These are phyloP conservation scores for Meriones psammophilus DNA, from an alignment of 2,797 vertebrate species.

Conservation along the genomic window DNA sequence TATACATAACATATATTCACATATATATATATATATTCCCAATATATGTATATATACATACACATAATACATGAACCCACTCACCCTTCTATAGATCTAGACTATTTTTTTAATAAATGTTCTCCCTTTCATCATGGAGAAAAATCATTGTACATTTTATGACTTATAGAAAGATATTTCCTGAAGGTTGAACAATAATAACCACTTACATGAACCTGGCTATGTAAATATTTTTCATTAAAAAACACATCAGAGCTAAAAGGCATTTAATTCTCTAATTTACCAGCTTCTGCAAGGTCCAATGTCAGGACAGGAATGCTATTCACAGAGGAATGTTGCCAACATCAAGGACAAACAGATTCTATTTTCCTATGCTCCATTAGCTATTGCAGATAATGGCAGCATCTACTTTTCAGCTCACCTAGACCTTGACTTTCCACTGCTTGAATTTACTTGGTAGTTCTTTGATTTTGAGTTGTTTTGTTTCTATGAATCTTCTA, in stretches of 20 bases:
- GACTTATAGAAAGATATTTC: constrained; percentile 22
- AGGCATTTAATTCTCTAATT: constrained; percentile 24
- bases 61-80: neutral
- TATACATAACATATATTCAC: neutral
- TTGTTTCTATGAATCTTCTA: neutral
- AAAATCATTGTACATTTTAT: constrained; percentile 7
- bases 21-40: no score
- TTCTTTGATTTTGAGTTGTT: neutral
- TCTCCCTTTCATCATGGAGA: neutral
- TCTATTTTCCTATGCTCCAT: constrained; percentile 12
- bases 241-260: constrained; percentile 47
- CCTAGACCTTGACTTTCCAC: constrained; percentile 38
- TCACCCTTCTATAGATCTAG: no score
- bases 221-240: constrained; percentile 1
- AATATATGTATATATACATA: neutral
- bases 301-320: constrained; percentile 34
- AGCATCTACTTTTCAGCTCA: neutral
- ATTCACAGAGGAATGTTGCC: constrained; percentile 4
- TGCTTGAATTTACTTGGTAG: neutral
- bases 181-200: constrained; percentile 42
- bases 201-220: constrained; percentile 28
- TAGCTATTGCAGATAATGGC: neutral
- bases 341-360: constrained; percentile 32
- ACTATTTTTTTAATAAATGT: neutral
- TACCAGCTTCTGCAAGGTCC: constrained; percentile 10